Evolutionary conservation across 2,888 invertebrate genomes (phyloP).

Genomic region (Xylota sylvarum): DNA sequence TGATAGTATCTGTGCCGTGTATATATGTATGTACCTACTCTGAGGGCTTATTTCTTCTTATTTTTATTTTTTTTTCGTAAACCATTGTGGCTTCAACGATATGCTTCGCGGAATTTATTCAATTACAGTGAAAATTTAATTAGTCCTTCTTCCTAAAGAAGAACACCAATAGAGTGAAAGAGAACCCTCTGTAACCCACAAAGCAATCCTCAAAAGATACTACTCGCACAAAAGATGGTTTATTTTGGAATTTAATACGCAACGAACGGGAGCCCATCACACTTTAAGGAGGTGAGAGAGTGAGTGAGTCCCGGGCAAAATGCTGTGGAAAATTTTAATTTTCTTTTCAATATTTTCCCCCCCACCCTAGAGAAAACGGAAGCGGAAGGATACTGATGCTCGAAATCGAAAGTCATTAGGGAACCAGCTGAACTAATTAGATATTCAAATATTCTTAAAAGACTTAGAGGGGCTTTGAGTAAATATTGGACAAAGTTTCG

Average conservation of each 20-base stretch:
- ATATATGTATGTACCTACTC: not conserved
- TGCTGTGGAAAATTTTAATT: conserved; percentile 67
- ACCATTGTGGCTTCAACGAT: conserved; percentile 33
- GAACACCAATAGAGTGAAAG: not conserved
- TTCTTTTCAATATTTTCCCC: conserved; percentile 66
- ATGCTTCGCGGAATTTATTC: conserved; percentile 68
- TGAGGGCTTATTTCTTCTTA: conserved; percentile 13
- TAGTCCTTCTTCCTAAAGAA: conserved; percentile 46
- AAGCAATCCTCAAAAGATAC: conserved; percentile 43
- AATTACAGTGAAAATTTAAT: conserved; percentile 73
- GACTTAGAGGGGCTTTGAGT: conserved; percentile 22
- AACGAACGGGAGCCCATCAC: not conserved
- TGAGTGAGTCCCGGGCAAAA: not conserved
- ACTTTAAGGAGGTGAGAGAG: not conserved
- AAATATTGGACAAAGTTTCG: conserved; percentile 44
- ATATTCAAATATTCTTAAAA: conserved; percentile 55
- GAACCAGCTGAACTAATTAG: conserved; percentile 71
- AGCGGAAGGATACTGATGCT: conserved; percentile 40
- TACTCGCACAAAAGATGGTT: conserved; percentile 58
- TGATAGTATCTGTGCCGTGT: conserved; percentile 50
- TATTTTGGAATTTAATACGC: conserved; percentile 68
- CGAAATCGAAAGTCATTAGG: conserved; percentile 74
- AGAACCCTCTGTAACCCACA: conserved; percentile 43
- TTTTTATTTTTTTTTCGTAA: not conserved
- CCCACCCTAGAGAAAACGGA: not conserved